Conservation (phyloP, 2,113 vertebrate genomes). For the Poeciliopsis turrubarensis region DNA sequence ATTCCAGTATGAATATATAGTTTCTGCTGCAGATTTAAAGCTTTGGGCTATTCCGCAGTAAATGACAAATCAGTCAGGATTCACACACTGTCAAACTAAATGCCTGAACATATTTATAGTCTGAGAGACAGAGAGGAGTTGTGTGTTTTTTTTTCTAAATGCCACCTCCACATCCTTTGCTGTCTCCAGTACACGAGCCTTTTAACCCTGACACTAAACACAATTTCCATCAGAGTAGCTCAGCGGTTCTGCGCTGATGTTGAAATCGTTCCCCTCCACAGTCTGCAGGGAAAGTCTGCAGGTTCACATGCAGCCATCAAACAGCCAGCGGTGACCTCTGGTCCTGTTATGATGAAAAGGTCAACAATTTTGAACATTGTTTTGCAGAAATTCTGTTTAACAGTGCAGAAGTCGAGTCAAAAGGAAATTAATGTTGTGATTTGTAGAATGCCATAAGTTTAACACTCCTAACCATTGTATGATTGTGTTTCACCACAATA, state of each 20-base stretch:
- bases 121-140: conserved; percentile 30
- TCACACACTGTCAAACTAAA: background rate
- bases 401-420: background rate
- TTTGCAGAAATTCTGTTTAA: conserved; percentile 1
- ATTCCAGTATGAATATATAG: too few relatives aligned
- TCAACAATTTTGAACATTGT: conserved; percentile 24
- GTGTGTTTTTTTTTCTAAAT: conserved; percentile 10
- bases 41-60: conserved; percentile 14
- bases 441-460: background rate
- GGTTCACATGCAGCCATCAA: conserved; percentile 22
- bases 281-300: conserved; percentile 29
- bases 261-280: conserved; percentile 47
- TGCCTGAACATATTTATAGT: conserved; percentile 38
- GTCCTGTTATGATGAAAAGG: conserved; percentile 7
- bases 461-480: background rate
- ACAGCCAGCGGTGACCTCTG: conserved; percentile 30
- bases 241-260: conserved; percentile 55
- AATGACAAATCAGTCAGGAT: conserved; percentile 44
- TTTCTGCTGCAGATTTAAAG: conserved; percentile 17
- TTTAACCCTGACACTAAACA: conserved; percentile 64
- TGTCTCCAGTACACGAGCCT: conserved; percentile 37
- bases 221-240: conserved; percentile 54
- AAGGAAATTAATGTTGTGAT: background rate
- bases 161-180: conserved; percentile 39
- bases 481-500: background rate